These are phyloP conservation scores for Anser brachyrhynchus DNA, from an alignment of 2,113 vertebrate genomes.

Conservation along the genomic window DNA sequence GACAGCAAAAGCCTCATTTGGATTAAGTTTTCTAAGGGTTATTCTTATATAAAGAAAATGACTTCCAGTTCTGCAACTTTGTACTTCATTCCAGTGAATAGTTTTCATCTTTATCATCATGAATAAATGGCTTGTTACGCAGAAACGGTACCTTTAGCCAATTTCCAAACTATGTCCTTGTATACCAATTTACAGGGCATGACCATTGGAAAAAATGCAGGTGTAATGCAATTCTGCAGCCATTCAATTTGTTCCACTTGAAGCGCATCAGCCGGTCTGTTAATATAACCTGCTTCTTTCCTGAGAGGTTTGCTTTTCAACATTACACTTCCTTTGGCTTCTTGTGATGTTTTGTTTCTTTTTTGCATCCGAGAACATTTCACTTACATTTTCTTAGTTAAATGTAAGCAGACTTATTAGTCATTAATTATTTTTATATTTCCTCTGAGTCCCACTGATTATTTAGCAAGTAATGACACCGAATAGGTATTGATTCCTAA, in stretches of 20 bases:
- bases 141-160: background rate
- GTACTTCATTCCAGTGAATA: background rate
- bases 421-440: slow-evolving; percentile 34
- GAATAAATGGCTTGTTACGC: background rate
- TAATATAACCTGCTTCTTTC: background rate
- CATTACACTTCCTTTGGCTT: background rate
- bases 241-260: background rate
- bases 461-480: background rate
- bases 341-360: no score
- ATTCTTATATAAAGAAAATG: background rate
- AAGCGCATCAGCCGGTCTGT: slow-evolving; percentile 25
- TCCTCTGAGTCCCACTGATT: slow-evolving; percentile 44
- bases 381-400: slow-evolving; percentile 10
- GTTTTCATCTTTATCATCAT: background rate
- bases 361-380: background rate
- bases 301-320: background rate
- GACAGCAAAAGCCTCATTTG: background rate
- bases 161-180: background rate
- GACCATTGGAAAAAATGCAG: background rate
- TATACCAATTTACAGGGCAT: background rate
- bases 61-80: background rate
- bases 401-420: slow-evolving; percentile 22
- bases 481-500: slow-evolving; percentile 47
- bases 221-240: background rate
- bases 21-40: background rate